A percentile compares a stretch with the other conserved stretches of the same genome.
Conservation (phyloP, 2,113 vertebrate species). For the Poecilia latipinna region DNA sequence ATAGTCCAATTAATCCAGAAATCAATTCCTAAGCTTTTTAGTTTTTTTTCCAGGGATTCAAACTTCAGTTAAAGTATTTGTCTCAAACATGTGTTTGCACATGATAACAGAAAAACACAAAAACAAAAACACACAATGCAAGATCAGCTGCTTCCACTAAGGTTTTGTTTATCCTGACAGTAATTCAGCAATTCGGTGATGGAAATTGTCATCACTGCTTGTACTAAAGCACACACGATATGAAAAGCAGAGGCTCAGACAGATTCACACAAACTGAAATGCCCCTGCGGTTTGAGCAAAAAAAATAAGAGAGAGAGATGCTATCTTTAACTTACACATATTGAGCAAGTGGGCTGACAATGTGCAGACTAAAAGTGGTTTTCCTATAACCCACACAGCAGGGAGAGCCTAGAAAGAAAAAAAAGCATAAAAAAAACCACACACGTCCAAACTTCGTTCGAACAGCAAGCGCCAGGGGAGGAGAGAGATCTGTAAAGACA, state of each 20-base stretch:
- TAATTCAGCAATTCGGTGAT: background rate
- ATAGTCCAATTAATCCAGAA: too few relatives aligned
- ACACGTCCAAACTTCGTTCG: background rate
- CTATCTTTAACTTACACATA: conserved; percentile 41
- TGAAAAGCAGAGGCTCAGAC: background rate
- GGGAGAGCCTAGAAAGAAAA: conserved; percentile 13
- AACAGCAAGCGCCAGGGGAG: conserved; percentile 3
- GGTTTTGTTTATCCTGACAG: background rate
- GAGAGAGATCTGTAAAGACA: background rate
- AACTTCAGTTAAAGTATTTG: background rate
- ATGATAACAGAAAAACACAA: background rate
- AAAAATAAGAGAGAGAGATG: background rate
- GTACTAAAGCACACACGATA: background rate
- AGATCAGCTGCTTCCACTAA: background rate
- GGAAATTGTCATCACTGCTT: background rate
- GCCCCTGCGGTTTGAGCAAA: conserved; percentile 17
- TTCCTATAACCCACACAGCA: conserved; percentile 55
- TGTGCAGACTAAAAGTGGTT: conserved; percentile 50
- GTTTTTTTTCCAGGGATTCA: too few relatives aligned
- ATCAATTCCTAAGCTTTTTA: too few relatives aligned
- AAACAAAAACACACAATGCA: background rate
- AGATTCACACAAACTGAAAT: conserved; percentile 32
- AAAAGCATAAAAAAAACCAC: too few relatives aligned
- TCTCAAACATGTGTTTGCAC: background rate
- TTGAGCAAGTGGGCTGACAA: conserved; percentile 33